A percentile compares a stretch with the other conserved stretches of the same genome.
These are phyloP conservation scores for Pampusana beccarii DNA, from an alignment of 2,113 vertebrate genomes.

Conservation along the genomic window DNA sequence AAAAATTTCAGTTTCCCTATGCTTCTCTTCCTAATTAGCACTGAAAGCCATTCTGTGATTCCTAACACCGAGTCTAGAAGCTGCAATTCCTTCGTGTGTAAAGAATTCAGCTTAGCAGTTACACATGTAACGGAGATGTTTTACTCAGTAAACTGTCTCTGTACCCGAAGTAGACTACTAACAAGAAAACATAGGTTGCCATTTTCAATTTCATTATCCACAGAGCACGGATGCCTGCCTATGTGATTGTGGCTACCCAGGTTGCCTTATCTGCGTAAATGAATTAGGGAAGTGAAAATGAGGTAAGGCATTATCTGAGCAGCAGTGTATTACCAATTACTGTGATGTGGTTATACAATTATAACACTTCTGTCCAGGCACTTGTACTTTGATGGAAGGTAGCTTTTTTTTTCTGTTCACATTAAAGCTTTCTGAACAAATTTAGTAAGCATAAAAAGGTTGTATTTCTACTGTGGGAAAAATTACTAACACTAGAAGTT, in stretches of 20 bases:
- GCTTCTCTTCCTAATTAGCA: conserved; percentile 25
- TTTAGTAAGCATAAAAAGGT: background rate
- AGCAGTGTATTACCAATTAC: background rate
- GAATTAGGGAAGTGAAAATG: background rate
- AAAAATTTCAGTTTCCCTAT: conserved; percentile 1
- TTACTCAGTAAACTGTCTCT: background rate
- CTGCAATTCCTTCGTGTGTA: background rate
- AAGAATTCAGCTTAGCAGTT: background rate
- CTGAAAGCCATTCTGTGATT: background rate
- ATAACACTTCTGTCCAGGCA: background rate
- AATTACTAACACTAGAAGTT: background rate
- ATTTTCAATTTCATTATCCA: background rate
- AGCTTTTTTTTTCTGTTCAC: background rate
- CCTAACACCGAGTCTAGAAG: background rate
- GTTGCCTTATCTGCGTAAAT: background rate
- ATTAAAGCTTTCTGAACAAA: background rate
- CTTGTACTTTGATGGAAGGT: background rate
- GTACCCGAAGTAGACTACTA: background rate
- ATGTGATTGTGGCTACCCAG: background rate
- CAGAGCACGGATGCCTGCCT: background rate
- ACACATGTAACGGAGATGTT: background rate
- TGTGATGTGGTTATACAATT: background rate
- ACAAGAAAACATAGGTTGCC: background rate
- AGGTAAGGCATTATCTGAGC: background rate
- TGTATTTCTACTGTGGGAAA: background rate